Evolutionary conservation across 2,888 invertebrate genomes (phyloP), one percentile per base, ranked within the genome.

Genomic region (Eremobia ochroleuca): DNA sequence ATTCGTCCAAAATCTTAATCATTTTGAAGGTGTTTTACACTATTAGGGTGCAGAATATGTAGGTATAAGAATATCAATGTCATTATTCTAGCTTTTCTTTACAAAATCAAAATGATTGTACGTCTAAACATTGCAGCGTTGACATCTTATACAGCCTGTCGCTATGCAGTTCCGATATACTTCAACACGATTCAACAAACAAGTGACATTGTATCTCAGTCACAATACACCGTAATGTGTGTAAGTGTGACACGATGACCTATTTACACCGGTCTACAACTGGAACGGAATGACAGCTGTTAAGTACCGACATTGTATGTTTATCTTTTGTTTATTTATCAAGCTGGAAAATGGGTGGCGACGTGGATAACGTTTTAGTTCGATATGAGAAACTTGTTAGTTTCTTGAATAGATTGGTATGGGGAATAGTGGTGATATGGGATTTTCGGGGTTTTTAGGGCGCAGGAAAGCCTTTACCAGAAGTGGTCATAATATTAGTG

Each of bases 271-370:
- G 62, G 72, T 76, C 46, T 46, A 37, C 61, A 52, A 70, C 77
- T 71, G 76, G 64, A 68, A 66, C 65, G 40, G 62, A 40, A 62
- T 77, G 81, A 76, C 85, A 68, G 64, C 55, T 72, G 61, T 66
- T 34, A 58, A 68, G 58, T 65, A 73, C 40, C 58, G 58, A 43
- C 67, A 73, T 64, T 76, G 73, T 62, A 34, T 25, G 81, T 69
- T 69, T 69, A 61, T 73, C 69, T 85, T 80, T 82, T 79, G 83
- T 86, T 83, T 77, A 77, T 77, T 75, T 76, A 85, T 65, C 69
- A 69, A 40, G 15, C 34, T 58, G 31, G 43, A 58, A 71, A 71
- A 66, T 52, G 40, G 69, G 37, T 43, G 18, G 34, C n/a, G 43
- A 67, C 52, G 68, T 46, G 46, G 58, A 59, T 72, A 70, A 28